A percentile compares a stretch with the other conserved stretches of the same genome.
phyloP scores from a whole-genome alignment of 2,888 invertebrate genomes.

The Rhagonycha fulva region DNA sequence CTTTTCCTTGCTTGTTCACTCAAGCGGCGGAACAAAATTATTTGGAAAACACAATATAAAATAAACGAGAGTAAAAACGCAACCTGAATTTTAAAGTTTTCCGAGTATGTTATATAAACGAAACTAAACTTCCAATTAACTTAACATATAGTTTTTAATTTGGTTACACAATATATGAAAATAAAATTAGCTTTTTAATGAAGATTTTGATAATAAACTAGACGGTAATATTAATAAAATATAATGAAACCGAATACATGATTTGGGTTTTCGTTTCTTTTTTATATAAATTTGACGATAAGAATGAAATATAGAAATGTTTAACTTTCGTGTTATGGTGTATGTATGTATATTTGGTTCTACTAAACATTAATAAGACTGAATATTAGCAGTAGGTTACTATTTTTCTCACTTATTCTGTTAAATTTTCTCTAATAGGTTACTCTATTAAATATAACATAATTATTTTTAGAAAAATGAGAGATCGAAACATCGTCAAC shows the following conservation, averaged over 20 bases:
- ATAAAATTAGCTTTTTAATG: neutral
- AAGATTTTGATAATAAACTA: neutral
- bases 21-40: conserved; percentile 18
- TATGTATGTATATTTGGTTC: neutral
- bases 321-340: neutral
- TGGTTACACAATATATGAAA: neutral
- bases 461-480: neutral
- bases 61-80: conserved; percentile 1
- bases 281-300: neutral
- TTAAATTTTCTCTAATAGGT: neutral
- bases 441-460: neutral
- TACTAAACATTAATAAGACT: neutral
- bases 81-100: conserved; percentile 1
- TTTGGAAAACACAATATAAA: conserved; percentile 15
- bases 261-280: neutral
- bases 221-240: neutral
- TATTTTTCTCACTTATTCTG: neutral
- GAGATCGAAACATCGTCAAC: neutral
- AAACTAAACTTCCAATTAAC: neutral
- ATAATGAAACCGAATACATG: neutral
- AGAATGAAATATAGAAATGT: neutral
- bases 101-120: neutral
- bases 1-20: conserved; percentile 14
- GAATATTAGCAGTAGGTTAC: neutral
- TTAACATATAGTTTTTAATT: neutral